Percentiles rank a stretch among this genome's conserved stretches.
These are phyloP conservation scores for Ptiloglossa arizonensis DNA, from an alignment of 1,140 invertebrate species.

Conservation along the genomic window DNA sequence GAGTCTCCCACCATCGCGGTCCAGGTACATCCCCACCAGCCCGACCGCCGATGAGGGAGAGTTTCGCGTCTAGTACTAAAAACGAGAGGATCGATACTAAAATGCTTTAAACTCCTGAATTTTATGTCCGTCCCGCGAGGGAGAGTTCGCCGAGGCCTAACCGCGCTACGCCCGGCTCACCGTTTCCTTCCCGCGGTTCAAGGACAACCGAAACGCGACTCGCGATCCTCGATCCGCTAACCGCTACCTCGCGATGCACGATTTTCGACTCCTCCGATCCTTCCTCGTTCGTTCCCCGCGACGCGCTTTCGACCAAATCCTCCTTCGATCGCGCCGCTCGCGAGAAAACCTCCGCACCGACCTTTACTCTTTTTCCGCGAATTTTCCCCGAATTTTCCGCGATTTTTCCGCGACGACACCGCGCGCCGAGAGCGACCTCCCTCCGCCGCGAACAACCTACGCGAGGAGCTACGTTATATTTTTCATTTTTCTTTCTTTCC, in stretches of 20 bases:
- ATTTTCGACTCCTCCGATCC: background rate
- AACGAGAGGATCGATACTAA: constrained; percentile 82
- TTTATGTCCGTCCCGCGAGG: constrained; percentile 77
- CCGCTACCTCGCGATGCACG: background rate
- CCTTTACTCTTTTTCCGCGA: too few relatives aligned
- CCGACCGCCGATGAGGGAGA: constrained; percentile 71
- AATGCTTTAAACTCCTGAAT: constrained; percentile 82
- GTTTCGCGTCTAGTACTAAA: constrained; percentile 80
- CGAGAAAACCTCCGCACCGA: too few relatives aligned
- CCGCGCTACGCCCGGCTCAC: constrained; percentile 20
- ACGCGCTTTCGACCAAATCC: too few relatives aligned
- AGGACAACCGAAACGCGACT: constrained; percentile 18
- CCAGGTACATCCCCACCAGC: constrained; percentile 75
- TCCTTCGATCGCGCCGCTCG: too few relatives aligned
- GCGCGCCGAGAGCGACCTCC: too few relatives aligned
- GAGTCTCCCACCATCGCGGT: constrained; percentile 77
- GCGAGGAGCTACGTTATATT: too few relatives aligned
- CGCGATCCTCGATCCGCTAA: background rate
- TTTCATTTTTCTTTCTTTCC: too few relatives aligned
- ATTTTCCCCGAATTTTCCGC: too few relatives aligned
- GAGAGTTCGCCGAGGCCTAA: constrained; percentile 52
- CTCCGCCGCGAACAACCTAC: too few relatives aligned
- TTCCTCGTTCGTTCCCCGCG: background rate
- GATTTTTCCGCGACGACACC: too few relatives aligned
- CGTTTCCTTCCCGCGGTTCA: constrained; percentile 15